Evolutionary conservation across 2,113 vertebrate species (phyloP).

Genomic region (Hyaena hyaena): DNA sequence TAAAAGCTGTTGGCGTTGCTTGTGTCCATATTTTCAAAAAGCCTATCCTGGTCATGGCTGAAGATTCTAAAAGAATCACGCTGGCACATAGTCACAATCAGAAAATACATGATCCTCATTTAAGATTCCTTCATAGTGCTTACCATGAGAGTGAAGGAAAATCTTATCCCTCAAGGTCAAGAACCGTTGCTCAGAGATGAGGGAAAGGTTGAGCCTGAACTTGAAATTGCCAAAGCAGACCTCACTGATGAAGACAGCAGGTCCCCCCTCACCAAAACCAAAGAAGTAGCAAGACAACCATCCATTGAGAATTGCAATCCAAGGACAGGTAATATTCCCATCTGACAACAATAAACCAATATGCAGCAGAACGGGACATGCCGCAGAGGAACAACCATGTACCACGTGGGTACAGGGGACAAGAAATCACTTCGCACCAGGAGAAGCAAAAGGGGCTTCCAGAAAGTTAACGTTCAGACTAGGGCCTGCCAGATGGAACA

Average conservation of each 20-base stretch:
- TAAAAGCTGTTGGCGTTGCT: conserved; percentile 3
- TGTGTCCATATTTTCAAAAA: neutral
- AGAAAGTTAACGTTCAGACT: neutral
- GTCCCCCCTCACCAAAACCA: neutral
- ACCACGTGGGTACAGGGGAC: neutral
- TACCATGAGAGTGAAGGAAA: neutral
- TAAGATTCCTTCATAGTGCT: neutral
- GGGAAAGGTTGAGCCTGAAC: neutral
- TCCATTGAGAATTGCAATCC: neutral
- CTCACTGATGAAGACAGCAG: neutral
- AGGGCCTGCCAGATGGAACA: neutral
- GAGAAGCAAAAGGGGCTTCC: neutral
- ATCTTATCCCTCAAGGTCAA: conserved; percentile 7
- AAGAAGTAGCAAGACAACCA: neutral
- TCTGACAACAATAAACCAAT: neutral
- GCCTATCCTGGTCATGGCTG: neutral
- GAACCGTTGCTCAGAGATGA: conserved; percentile 18
- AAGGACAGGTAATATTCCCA: neutral
- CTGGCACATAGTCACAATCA: conserved; percentile 1
- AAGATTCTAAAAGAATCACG: conserved; percentile 9
- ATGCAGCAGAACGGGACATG: neutral
- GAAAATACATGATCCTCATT: neutral
- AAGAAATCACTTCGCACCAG: neutral
- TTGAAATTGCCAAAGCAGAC: conserved; percentile 4
- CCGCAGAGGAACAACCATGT: neutral